Base-by-base conservation (phyloP, 2,797 vertebrate species). In the Oreochromis mossambicus region DNA sequence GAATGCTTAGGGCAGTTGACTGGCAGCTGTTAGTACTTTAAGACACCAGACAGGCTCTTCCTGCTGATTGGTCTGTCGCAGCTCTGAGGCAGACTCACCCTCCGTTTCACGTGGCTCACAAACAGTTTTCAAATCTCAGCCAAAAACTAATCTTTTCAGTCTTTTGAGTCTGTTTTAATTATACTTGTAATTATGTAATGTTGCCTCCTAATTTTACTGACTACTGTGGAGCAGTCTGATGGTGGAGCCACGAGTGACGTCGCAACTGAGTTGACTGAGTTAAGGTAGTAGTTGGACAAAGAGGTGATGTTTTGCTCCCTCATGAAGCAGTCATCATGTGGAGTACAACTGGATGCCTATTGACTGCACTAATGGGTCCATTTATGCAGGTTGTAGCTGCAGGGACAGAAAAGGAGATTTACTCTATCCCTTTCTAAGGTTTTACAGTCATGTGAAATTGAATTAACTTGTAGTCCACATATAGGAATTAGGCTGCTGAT, bases 141-240 rank as follows among this genome's bases (percentile, higher is more conserved):
- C 36, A 63, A n/a, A 32, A 63, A 0, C 17, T 12, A 1, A 63
- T 63, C 0, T 36, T 63, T 63, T 63, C 4, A 2, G 17, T n/a
- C n/a, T n/a, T 63, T 63, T 63, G 2, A 36, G 32, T 63, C 32
- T 36, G 17, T 36, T 63, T 36, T n/a, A 63, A 63, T 63, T n/a
- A 36, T n/a, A 61, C 10, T 61, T 61, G 58, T 36, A 36, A 36
- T 12, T 17, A 61, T 36, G 58, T 61, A n/a, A n/a, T 36, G 58
- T 61, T 61, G 58, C n/a, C 58, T 36, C 58, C 58, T 12, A 63
- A 63, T 63, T 63, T 63, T 63, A 63, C 58, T 36, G 58, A 36
- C 58, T 63, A 17, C 0, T 1, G 8, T 34, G 1, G 1, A 61
- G 56, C 56, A 61, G 17, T 61, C 19, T 2, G 58, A 63, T 63